These are phyloP conservation scores for Hypomesus transpacificus DNA, from an alignment of 2,113 vertebrate species.

Conservation along the genomic window DNA sequence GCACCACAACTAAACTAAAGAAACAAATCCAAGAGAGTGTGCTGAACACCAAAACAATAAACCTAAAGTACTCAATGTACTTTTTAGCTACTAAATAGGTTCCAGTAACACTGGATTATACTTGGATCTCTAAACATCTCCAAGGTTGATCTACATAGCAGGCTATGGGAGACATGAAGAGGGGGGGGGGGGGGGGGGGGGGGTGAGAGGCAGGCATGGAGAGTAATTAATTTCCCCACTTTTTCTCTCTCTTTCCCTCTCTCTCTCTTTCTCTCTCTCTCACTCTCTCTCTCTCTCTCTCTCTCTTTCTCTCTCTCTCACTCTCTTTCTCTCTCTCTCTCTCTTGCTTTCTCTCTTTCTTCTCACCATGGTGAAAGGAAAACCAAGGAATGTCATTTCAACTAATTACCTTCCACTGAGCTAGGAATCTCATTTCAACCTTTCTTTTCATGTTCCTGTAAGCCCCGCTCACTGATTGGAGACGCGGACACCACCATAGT, in stretches of 20 bases:
- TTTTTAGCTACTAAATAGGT: too few relatives aligned
- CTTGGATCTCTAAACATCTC: background rate
- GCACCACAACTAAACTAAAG: too few relatives aligned
- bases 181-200: background rate
- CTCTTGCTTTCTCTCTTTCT: background rate
- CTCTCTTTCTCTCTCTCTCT: too few relatives aligned
- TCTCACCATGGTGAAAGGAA: conserved; percentile 41
- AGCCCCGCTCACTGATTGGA: background rate
- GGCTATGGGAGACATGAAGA: background rate
- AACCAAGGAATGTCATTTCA: conserved; percentile 66
- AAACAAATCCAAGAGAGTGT: too few relatives aligned
- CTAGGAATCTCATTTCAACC: conserved; percentile 64
- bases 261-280: background rate
- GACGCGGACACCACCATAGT: too few relatives aligned
- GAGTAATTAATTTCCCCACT: too few relatives aligned
- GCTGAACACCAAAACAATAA: too few relatives aligned
- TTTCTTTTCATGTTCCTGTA: conserved; percentile 54
- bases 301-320: too few relatives aligned
- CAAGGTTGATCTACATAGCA: background rate
- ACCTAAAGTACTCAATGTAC: too few relatives aligned
- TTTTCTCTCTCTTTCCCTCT: conserved; percentile 45
- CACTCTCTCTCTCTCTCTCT: too few relatives aligned
- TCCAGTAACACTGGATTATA: too few relatives aligned
- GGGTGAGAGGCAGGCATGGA: too few relatives aligned
- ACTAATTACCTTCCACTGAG: conserved; percentile 67